Base-by-base conservation (phyloP, 2,797 vertebrate genomes). In the Taenioides sp. region DNA sequence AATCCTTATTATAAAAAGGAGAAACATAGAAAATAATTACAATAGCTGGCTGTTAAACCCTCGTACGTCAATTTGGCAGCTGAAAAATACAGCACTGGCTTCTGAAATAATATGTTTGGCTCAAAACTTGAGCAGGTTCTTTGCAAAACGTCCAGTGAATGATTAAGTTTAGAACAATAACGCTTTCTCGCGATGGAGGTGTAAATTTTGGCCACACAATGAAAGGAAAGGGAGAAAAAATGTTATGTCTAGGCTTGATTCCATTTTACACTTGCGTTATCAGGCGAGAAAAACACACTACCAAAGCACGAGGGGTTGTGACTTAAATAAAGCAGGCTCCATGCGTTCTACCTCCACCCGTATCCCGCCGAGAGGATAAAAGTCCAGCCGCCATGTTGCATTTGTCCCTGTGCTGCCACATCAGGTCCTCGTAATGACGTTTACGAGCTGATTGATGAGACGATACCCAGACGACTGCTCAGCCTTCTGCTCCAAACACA, bases 381-480 rank as follows among this genome's bases (percentile, higher is more conserved):
- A 86, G 84, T 81, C 67, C 74, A 67, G 73, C 70, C 67, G 22
- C 65, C 78, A 69, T 22, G 85, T 73, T 84, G 75, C 76, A 77
- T 80, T 80, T 67, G 77, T 67, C 81, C 76, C 31, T 0, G 43
- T 25, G 72, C 83, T 1, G 50, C 82, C 80, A 75, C 66, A 65
- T 84, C 81, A 75, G 76, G 65, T 77, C 81, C 77, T 68, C 10
- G 61, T 67, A 3, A 65, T 74, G 87, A 89, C 86, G 73, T 90
- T 91, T 90, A 91, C 65, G 81, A 91, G 82, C 88, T 90, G 90
- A 81, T 37, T 74, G 84, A 84, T 67, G 78, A 79, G 88, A 91
- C 84, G 65, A 76, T 80, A 69, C 58, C 79, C 88, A 91, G 90
- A 76, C 73, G 1, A 22, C 52, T 7, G 55, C 12, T 66, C 34